phyloP scores from a whole-genome alignment of 35 echinoderm and acorn worm genomes.

The Nesometra sesokonis region DNA sequence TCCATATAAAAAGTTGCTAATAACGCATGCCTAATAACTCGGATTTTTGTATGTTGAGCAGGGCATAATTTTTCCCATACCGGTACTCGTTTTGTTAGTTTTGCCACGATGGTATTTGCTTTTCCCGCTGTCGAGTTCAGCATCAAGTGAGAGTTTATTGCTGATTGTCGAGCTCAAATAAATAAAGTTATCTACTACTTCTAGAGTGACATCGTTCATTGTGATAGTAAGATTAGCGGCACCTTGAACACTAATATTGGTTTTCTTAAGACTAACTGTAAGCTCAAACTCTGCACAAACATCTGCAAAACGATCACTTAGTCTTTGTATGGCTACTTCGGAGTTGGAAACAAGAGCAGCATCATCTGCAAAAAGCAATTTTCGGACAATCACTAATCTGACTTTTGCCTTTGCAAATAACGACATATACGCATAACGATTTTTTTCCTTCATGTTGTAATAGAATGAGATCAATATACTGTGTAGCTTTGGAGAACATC shows the following conservation, averaged over 20 bases:
- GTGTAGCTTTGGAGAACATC: background rate
- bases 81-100: conserved; percentile 5
- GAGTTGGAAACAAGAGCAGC: background rate
- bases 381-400: background rate
- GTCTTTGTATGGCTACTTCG: too few relatives aligned
- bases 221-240: too few relatives aligned
- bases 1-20: background rate
- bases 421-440: background rate
- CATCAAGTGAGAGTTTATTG: too few relatives aligned
- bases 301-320: conserved; percentile 2
- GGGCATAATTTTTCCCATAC: conserved; percentile 2
- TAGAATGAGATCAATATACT: background rate
- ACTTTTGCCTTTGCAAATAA: background rate
- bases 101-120: conserved; percentile 1
- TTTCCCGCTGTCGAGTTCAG: conserved; percentile 14
- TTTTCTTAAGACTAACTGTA: conserved; percentile 12
- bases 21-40: too few relatives aligned
- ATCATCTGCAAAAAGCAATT: conserved; percentile 5
- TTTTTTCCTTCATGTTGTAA: background rate
- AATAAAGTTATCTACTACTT: background rate
- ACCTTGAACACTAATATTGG: background rate
- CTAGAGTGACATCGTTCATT: background rate
- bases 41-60: conserved; percentile 11
- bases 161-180: too few relatives aligned
- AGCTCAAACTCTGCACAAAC: conserved; percentile 8